Conservation (phyloP, 1,140 invertebrate genomes). For the Drosophila melanica region DNA sequence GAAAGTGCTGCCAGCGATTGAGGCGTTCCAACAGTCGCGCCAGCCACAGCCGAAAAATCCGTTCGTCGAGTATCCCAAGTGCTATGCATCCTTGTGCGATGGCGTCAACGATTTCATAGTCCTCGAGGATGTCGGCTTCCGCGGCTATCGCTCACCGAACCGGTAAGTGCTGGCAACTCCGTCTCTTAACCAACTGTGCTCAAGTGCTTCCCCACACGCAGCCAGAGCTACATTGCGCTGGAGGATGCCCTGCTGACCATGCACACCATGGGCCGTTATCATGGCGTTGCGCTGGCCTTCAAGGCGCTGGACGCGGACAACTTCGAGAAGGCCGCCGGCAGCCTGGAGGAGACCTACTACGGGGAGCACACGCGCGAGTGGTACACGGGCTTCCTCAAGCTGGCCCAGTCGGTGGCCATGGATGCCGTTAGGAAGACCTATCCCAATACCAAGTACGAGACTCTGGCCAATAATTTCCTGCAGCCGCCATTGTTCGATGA, state of each 20-base stretch:
- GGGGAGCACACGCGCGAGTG: slow-evolving; percentile 86
- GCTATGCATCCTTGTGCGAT: slow-evolving; percentile 85
- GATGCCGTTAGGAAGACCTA: slow-evolving; percentile 88
- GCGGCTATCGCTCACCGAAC: slow-evolving; percentile 84
- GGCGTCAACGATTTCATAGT: slow-evolving; percentile 88
- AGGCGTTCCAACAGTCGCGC: slow-evolving; percentile 84
- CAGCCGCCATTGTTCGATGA: slow-evolving; percentile 84
- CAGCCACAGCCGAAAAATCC: slow-evolving; percentile 84
- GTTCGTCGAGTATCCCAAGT: slow-evolving; percentile 85
- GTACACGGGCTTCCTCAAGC: slow-evolving; percentile 87
- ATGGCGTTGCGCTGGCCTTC: slow-evolving; percentile 88
- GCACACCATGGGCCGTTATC: slow-evolving; percentile 87
- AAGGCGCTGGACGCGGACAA: slow-evolving; percentile 86
- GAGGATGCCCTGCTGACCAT: slow-evolving; percentile 84
- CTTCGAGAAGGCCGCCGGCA: slow-evolving; percentile 84
- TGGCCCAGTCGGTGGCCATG: slow-evolving; percentile 85
- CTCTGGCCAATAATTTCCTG: slow-evolving; percentile 86
- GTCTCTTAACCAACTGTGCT: too few relatives aligned
- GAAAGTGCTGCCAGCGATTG: slow-evolving; percentile 85
- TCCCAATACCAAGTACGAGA: slow-evolving; percentile 86
- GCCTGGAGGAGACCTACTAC: slow-evolving; percentile 86
- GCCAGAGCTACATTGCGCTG: slow-evolving; percentile 68
- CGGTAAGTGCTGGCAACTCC: slow-evolving; percentile 43
- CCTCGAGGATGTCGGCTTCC: slow-evolving; percentile 86
- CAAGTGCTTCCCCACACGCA: not conserved